Base-by-base conservation (phyloP, 2,797 vertebrate genomes). In the Odontamblyopus lacepedii region DNA sequence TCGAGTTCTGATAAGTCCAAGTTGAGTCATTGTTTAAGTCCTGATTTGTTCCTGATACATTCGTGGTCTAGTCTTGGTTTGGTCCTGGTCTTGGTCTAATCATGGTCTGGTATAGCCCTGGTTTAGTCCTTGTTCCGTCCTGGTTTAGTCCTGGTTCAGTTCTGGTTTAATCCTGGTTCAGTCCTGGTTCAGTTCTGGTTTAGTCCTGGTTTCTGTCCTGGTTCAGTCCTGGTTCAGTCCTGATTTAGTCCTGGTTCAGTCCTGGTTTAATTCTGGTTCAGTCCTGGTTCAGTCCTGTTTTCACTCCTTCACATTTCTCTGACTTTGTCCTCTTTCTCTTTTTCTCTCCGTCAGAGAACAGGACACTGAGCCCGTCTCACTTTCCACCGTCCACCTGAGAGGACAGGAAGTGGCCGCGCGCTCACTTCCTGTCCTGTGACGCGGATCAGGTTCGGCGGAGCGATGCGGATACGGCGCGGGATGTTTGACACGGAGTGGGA, bases 321-420 rank as follows among this genome's bases (percentile, higher is more conserved):
- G 19, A n/a, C 23, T 59, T 59, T 27, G 23, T 30, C 27, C 26
- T 63, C 30, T n/a, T 11, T 38, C 3, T 41, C 3, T 23, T 16
- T 4, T 3, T 19, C 19, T 23, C 9, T 63, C 30, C 12, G 19
- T 27, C 5, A 0, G n/a, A 16, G n/a, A 64, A 64, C n/a, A 26
- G n/a, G 62, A 78, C 78, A 82, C 81, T 76, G 38, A 67, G 77
- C 69, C 9, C 67, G 72, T 30, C 73, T 86, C 77, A 5, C 77
- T 78, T 82, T 75, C 83, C 74, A 82, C 69, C 5, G 2, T 5
- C 55, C 63, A 35, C 2, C 63, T 69, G n/a, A 41, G 69, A 7
- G 60, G 3, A 63, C 71, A 69, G 69, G 65, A 56, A 27, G 70
- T 50, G 69, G 62, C 61, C 12, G n/a, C 38, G 9, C 11, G n/a